Conservation (phyloP, 2,888 invertebrate species). For the Cheilosia variabilis region DNA sequence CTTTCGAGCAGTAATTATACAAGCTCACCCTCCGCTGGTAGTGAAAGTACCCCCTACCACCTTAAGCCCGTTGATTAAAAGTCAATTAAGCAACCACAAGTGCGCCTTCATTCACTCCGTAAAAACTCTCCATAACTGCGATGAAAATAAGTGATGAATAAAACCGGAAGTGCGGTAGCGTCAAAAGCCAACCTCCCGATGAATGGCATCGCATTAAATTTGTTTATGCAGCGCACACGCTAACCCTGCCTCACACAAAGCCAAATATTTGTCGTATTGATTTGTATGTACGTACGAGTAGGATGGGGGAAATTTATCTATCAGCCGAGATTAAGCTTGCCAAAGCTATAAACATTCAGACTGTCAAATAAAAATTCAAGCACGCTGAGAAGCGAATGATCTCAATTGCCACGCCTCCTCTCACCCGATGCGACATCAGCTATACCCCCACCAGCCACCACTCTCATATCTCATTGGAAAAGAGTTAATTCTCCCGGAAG, state of each 20-base stretch:
- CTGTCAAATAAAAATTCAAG: slow-evolving; percentile 31
- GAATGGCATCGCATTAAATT: slow-evolving; percentile 53
- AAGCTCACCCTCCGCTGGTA: background rate
- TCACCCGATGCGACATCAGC: background rate
- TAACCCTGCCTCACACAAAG: background rate
- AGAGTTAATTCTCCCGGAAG: slow-evolving; percentile 9
- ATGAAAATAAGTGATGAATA: slow-evolving; percentile 23
- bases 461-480: background rate
- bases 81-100: slow-evolving; percentile 33
- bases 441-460: too few relatives aligned
- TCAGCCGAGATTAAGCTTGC: slow-evolving; percentile 51
- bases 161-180: slow-evolving; percentile 15
- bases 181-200: slow-evolving; percentile 16
- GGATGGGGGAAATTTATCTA: slow-evolving; percentile 36
- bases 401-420: slow-evolving; percentile 5
- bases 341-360: slow-evolving; percentile 57
- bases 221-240: slow-evolving; percentile 2
- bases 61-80: slow-evolving; percentile 21
- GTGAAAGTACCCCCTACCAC: background rate
- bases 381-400: background rate
- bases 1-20: background rate
- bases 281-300: background rate
- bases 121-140: background rate
- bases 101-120: background rate
- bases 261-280: slow-evolving; percentile 52